Conservation (phyloP, 2,797 vertebrate genomes). For the Crenichthys baileyi region DNA sequence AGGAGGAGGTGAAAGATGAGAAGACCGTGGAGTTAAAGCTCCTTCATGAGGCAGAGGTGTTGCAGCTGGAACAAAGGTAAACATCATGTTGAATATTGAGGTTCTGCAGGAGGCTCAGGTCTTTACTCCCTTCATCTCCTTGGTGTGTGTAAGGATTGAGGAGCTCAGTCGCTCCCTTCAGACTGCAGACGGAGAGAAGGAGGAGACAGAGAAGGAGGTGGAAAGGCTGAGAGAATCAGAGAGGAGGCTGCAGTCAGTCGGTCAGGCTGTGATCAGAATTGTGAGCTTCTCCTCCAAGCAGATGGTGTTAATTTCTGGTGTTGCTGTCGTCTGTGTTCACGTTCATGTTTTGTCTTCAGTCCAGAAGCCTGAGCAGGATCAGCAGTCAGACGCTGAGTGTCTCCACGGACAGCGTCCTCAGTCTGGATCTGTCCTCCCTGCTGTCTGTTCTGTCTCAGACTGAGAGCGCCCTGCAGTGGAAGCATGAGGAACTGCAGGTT, state of each 20-base stretch:
- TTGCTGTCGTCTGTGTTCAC: neutral
- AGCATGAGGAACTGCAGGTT: conserved; percentile 76
- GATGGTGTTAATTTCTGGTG: neutral
- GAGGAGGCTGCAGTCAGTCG: conserved; percentile 61
- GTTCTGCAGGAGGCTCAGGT: neutral
- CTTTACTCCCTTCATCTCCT: neutral
- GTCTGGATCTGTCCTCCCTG: conserved; percentile 62
- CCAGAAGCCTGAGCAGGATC: conserved; percentile 54
- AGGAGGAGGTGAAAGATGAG: conserved; percentile 16
- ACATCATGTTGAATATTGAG: too few species aligned
- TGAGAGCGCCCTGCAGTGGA: conserved; percentile 73
- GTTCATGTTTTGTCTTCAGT: conserved; percentile 55
- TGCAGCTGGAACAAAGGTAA: conserved; percentile 78
- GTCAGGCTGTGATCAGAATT: conserved; percentile 67
- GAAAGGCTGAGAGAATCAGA: conserved; percentile 78
- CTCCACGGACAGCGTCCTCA: conserved; percentile 35
- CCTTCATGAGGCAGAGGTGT: conserved; percentile 65
- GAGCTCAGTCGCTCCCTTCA: conserved; percentile 81
- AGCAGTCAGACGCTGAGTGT: conserved; percentile 18
- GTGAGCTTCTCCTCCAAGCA: conserved; percentile 51
- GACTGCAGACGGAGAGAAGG: conserved; percentile 74
- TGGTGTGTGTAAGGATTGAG: conserved; percentile 72
- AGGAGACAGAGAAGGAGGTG: conserved; percentile 70
- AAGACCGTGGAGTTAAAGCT: conserved; percentile 46
- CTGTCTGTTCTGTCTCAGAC: conserved; percentile 72